Conservation (phyloP, 2,888 invertebrate genomes). For the Pheosia gnoma region DNA sequence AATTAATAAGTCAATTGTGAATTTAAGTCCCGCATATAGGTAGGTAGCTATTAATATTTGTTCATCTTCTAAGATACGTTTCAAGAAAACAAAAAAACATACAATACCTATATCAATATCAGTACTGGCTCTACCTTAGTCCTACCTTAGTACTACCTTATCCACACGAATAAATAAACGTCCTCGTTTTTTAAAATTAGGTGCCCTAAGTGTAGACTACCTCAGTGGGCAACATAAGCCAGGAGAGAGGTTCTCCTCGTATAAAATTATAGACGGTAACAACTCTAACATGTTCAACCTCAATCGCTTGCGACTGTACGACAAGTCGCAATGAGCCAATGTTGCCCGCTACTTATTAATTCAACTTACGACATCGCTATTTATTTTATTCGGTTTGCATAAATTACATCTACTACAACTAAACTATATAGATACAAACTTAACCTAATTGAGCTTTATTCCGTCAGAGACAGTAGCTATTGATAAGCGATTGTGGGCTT, state of each 20-base stretch:
- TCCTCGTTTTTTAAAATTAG: neutral
- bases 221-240: neutral
- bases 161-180: constrained; percentile 33
- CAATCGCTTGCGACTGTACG: neutral
- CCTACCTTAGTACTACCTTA: constrained; percentile 27
- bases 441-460: constrained; percentile 60
- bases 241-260: neutral
- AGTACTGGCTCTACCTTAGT: constrained; percentile 26
- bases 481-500: constrained; percentile 30
- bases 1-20: too few species aligned
- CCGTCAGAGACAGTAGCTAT: constrained; percentile 30
- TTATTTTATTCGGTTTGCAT: constrained; percentile 36
- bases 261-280: too few species aligned
- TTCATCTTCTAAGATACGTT: neutral
- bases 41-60: constrained; percentile 2
- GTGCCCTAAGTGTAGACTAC: neutral
- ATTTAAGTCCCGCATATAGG: neutral
- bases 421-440: constrained; percentile 31
- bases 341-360: neutral
- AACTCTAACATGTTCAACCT: neutral
- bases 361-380: neutral
- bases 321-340: neutral
- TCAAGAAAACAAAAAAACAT: constrained; percentile 1
- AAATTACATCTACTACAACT: constrained; percentile 58
- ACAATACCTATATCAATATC: constrained; percentile 6